These are phyloP conservation scores for Mesorhabditis sp. DNA, from an alignment of 2,888 invertebrate genomes.

Conservation along the genomic window DNA sequence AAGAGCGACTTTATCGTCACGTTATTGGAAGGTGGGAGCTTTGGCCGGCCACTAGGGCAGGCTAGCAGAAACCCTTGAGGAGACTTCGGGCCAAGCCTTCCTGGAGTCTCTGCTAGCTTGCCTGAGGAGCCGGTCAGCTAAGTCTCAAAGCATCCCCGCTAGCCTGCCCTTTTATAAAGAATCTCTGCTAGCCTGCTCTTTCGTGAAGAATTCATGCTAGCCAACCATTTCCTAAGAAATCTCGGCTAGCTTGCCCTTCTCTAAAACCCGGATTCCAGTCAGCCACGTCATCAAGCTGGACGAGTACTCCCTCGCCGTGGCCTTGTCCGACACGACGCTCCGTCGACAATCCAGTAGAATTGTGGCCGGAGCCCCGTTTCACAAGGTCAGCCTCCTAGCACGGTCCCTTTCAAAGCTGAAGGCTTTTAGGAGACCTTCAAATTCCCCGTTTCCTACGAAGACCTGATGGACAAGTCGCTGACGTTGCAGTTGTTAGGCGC, in stretches of 20 bases:
- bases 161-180: too few relatives aligned
- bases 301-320: not conserved
- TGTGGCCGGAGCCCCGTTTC: slow-evolving; percentile 9
- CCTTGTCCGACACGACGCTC: slow-evolving; percentile 1
- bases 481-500: slow-evolving; percentile 11
- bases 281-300: not conserved
- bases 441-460: slow-evolving; percentile 19
- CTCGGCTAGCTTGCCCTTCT: too few relatives aligned
- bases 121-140: too few relatives aligned
- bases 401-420: too few relatives aligned
- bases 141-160: too few relatives aligned
- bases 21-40: not conserved
- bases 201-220: too few relatives aligned
- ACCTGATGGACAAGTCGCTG: slow-evolving; percentile 14
- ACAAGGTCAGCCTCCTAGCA: not conserved
- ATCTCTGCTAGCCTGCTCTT: too few relatives aligned
- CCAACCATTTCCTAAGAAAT: too few relatives aligned
- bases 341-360: slow-evolving; percentile 8
- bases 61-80: too few relatives aligned
- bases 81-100: too few relatives aligned
- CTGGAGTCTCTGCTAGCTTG: too few relatives aligned
- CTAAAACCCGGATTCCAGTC: not conserved
- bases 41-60: too few relatives aligned
- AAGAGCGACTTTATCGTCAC: slow-evolving; percentile 2
- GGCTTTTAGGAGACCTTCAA: slow-evolving; percentile 12